Evolutionary conservation across 2,113 vertebrate genomes (phyloP).

Genomic region (Maccullochella peelii): DNA sequence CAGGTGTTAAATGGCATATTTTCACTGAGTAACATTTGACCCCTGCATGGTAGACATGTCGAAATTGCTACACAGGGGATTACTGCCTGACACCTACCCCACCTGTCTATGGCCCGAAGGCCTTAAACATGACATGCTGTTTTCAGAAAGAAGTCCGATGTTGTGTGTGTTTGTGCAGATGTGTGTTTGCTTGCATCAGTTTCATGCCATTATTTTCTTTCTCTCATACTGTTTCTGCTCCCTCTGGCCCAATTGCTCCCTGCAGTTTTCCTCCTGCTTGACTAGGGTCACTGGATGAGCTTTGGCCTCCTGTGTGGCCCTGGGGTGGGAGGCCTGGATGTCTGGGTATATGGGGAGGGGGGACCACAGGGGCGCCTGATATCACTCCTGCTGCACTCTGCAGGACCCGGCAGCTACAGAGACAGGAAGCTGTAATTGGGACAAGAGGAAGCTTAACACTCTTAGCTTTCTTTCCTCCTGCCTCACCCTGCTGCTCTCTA

Average conservation of each 20-base stretch:
- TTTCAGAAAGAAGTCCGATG: background rate
- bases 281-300: slow-evolving; percentile 65
- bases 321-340: slow-evolving; percentile 13
- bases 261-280: slow-evolving; percentile 42
- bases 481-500: slow-evolving; percentile 31
- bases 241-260: slow-evolving; percentile 57
- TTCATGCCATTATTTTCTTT: slow-evolving; percentile 46
- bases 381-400: slow-evolving; percentile 43
- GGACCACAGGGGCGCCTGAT: slow-evolving; percentile 14
- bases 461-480: background rate
- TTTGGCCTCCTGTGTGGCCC: slow-evolving; percentile 61
- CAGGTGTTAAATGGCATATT: slow-evolving; percentile 60
- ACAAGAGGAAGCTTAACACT: slow-evolving; percentile 48
- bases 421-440: slow-evolving; percentile 76
- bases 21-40: slow-evolving; percentile 51
- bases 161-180: slow-evolving; percentile 41
- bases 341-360: slow-evolving; percentile 1
- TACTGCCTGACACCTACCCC: slow-evolving; percentile 12
- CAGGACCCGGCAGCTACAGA: slow-evolving; percentile 50
- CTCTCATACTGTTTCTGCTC: slow-evolving; percentile 32
- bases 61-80: slow-evolving; percentile 35
- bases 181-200: slow-evolving; percentile 9
- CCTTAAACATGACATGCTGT: background rate
- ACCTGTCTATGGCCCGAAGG: slow-evolving; percentile 6
- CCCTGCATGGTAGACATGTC: slow-evolving; percentile 27